These are phyloP conservation scores for Drosophila demipolita DNA, from an alignment of 2,888 invertebrate species.

Conservation along the genomic window DNA sequence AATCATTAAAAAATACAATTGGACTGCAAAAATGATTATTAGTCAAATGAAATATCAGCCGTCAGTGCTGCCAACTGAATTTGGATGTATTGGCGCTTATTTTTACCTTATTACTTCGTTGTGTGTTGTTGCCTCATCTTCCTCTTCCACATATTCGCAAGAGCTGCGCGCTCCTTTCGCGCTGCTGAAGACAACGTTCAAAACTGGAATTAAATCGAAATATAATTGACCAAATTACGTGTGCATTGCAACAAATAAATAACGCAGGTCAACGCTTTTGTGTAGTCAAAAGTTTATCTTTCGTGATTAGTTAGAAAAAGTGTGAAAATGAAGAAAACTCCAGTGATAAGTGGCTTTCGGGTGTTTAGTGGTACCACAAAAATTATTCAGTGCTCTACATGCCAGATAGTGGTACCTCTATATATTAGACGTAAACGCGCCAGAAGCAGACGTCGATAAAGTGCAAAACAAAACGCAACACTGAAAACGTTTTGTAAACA, in stretches of 20 bases:
- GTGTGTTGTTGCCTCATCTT: constrained; percentile 66
- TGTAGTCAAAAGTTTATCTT: constrained; percentile 27
- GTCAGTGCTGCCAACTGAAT: constrained; percentile 31
- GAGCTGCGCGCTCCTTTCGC: constrained; percentile 71
- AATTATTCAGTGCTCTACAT: constrained; percentile 59
- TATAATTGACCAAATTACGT: constrained; percentile 20
- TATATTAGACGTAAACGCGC: constrained; percentile 63
- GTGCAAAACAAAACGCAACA: constrained; percentile 59
- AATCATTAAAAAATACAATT: background rate
- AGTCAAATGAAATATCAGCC: background rate
- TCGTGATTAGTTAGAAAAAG: constrained; percentile 23
- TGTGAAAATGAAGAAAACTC: constrained; percentile 63
- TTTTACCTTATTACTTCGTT: constrained; percentile 36
- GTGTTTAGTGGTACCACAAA: constrained; percentile 80
- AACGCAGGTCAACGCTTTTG: constrained; percentile 22
- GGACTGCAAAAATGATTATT: background rate
- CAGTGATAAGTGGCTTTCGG: constrained; percentile 68
- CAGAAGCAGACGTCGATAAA: constrained; percentile 68
- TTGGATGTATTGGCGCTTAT: background rate
- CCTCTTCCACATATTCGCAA: constrained; percentile 70
- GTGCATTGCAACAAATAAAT: constrained; percentile 13
- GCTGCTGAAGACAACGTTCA: constrained; percentile 52
- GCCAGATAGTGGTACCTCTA: constrained; percentile 76
- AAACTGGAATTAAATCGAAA: constrained; percentile 47
- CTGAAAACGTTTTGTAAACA: constrained; percentile 64